These are phyloP conservation scores for Drosophila meridionalis DNA, from an alignment of 2,888 invertebrate species.

Conservation along the genomic window DNA sequence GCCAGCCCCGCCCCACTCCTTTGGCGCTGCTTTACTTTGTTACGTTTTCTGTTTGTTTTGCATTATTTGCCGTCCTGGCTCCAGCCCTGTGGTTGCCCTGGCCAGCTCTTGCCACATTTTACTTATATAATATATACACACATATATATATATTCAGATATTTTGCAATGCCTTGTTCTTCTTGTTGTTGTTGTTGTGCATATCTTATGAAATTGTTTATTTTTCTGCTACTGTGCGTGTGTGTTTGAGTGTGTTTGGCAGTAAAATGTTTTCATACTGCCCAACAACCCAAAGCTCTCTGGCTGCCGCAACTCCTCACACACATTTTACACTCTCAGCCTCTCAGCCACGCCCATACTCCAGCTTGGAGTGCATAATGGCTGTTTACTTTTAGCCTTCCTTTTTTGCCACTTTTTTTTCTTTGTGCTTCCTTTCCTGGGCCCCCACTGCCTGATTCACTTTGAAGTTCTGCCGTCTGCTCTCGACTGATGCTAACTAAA, in stretches of 20 bases:
- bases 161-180: constrained; percentile 55
- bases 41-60: constrained; percentile 74
- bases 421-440: constrained; percentile 2
- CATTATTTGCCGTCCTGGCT: constrained; percentile 62
- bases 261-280: constrained; percentile 73
- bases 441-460: constrained; percentile 65
- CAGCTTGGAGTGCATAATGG: constrained; percentile 76
- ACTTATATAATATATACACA: constrained; percentile 17
- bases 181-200: constrained; percentile 47
- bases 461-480: constrained; percentile 62
- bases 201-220: constrained; percentile 81
- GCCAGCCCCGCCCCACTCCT: not conserved
- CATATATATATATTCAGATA: constrained; percentile 69
- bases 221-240: constrained; percentile 51
- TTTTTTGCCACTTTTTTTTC: constrained; percentile 26
- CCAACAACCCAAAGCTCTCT: constrained; percentile 59
- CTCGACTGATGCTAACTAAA: constrained; percentile 52
- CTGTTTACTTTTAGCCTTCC: constrained; percentile 75
- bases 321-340: constrained; percentile 18
- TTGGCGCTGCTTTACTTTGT: constrained; percentile 32
- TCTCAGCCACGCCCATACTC: constrained; percentile 15
- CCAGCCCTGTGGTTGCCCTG: constrained; percentile 56
- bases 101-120: constrained; percentile 39
- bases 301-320: constrained; percentile 26
- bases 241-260: constrained; percentile 45